Conservation (phyloP, 2,113 vertebrate species). For the Gadus chalcogrammus region DNA sequence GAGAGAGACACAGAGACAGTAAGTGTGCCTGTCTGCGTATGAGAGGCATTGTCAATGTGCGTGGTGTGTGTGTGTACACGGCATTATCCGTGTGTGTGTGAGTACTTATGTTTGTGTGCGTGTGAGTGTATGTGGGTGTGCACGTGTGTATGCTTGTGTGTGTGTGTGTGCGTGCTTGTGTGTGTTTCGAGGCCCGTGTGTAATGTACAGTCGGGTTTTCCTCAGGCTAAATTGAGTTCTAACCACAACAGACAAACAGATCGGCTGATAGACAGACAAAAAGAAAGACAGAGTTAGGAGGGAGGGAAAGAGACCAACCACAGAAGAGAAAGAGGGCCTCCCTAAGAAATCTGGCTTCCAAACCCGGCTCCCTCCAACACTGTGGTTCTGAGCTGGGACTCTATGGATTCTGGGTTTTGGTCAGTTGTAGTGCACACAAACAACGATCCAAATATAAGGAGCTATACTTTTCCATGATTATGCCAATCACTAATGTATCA, state of each 20-base stretch:
- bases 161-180: conserved; percentile 20
- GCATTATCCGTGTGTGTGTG: background rate
- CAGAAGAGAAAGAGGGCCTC: conserved; percentile 54
- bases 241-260: conserved; percentile 69
- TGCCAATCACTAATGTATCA: too few species aligned
- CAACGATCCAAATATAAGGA: too few species aligned
- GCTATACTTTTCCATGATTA: too few species aligned
- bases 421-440: too few species aligned
- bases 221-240: conserved; percentile 63
- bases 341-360: conserved; percentile 48
- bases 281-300: conserved; percentile 39
- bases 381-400: too few species aligned
- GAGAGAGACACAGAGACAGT: background rate
- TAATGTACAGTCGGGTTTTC: conserved; percentile 45
- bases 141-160: conserved; percentile 20
- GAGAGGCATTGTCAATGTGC: conserved; percentile 3
- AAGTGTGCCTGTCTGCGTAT: background rate
- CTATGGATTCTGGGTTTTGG: too few species aligned
- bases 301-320: conserved; percentile 33
- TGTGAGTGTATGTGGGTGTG: conserved; percentile 22
- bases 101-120: background rate
- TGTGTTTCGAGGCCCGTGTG: conserved; percentile 19
- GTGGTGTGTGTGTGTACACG: too few species aligned
- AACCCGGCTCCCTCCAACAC: conserved; percentile 39
- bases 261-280: conserved; percentile 64